phyloP scores from a whole-genome alignment of 2,888 invertebrate species.

The Mylabris sibirica region DNA sequence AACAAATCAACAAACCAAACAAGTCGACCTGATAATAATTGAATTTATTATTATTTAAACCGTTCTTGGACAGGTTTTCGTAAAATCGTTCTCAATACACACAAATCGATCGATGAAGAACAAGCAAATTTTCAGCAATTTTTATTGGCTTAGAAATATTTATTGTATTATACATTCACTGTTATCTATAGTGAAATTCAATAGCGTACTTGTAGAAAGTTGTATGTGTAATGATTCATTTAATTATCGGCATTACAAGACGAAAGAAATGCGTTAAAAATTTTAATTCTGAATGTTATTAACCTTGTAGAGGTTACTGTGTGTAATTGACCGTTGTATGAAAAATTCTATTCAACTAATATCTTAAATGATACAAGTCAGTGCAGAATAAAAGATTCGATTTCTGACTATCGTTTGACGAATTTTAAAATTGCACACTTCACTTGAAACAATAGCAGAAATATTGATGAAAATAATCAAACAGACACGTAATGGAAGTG shows the following conservation, averaged over 20 bases:
- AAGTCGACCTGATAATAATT: slow-evolving; percentile 13
- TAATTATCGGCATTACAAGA: slow-evolving; percentile 20
- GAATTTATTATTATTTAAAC: not conserved
- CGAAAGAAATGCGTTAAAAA: not conserved
- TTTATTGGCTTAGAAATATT: no score
- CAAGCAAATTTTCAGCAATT: no score
- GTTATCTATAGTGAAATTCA: slow-evolving; percentile 10
- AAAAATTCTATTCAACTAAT: not conserved
- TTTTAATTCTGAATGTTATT: slow-evolving; percentile 26
- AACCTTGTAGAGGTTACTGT: slow-evolving; percentile 34
- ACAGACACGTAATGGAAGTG: not conserved
- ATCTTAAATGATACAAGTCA: not conserved
- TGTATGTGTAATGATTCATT: slow-evolving; percentile 16
- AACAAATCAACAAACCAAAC: slow-evolving; percentile 17
- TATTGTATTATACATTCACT: not conserved
- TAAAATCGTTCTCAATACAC: slow-evolving; percentile 12
- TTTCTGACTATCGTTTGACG: not conserved
- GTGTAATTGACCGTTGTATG: slow-evolving; percentile 28
- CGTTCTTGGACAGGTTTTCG: not conserved
- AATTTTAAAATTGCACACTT: not conserved
- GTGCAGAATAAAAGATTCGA: not conserved
- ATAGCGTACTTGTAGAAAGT: slow-evolving; percentile 17
- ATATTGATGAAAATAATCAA: not conserved
- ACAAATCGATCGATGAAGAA: not conserved
- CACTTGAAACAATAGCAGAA: not conserved